Conservation (phyloP, 2,113 vertebrate genomes). For the Chiloscyllium plagiosum region DNA sequence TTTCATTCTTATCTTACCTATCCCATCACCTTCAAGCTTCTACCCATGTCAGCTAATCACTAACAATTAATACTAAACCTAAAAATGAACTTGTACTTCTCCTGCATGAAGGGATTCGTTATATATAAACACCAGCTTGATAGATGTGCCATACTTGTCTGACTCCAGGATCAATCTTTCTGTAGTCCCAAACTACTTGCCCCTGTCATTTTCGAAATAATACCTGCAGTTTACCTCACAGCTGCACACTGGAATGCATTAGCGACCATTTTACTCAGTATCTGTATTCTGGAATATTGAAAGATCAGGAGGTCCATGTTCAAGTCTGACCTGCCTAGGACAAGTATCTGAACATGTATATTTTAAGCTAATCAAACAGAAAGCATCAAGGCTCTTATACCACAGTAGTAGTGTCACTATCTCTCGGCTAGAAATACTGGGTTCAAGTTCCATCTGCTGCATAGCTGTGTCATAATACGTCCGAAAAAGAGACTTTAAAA, state of each 20-base stretch:
- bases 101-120: neutral
- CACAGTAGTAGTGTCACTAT: no score
- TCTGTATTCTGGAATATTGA: neutral
- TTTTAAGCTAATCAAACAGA: no score
- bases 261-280: neutral
- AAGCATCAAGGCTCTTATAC: no score
- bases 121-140: neutral
- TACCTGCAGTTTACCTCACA: neutral
- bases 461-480: no score
- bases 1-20: neutral
- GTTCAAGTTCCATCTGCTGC: no score
- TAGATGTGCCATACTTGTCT: neutral
- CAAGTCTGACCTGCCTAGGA: no score
- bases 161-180: neutral
- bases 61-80: neutral
- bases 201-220: neutral
- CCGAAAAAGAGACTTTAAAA: no score
- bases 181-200: neutral
- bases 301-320: no score
- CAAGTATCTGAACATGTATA: no score
- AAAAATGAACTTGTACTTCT: neutral
- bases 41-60: neutral
- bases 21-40: neutral
- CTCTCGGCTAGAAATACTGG: no score
- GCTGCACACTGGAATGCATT: neutral